Percentiles rank a stretch among this genome's conserved stretches.
Conservation (phyloP, 1,140 invertebrate genomes). For the Liolophura sinensis region DNA sequence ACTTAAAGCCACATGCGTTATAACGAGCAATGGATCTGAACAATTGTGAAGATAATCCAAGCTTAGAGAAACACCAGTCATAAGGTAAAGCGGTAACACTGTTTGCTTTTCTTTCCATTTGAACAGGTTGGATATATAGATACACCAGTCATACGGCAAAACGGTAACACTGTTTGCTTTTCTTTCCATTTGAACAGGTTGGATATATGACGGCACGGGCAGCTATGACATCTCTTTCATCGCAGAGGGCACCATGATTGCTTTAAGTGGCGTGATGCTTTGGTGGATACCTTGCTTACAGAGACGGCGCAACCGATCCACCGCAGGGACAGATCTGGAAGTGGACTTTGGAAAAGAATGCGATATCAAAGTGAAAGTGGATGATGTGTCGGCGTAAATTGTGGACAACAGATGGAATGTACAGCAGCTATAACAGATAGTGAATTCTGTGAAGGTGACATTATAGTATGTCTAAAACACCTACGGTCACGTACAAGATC, state of each 20-base stretch:
- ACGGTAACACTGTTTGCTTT: background rate
- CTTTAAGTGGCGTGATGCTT: conserved; percentile 84
- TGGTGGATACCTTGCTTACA: conserved; percentile 83
- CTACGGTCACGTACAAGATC: too few species aligned
- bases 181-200: conserved; percentile 67
- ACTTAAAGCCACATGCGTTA: too few species aligned
- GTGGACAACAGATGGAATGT: too few species aligned
- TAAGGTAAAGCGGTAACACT: background rate
- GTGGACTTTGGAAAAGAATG: too few species aligned
- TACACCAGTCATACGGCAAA: background rate
- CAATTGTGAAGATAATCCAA: conserved; percentile 1
- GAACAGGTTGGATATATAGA: conserved; percentile 70
- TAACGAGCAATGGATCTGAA: background rate
- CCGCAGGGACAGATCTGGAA: too few species aligned
- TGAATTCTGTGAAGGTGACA: too few species aligned
- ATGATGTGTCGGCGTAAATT: too few species aligned
- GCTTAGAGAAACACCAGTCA: background rate
- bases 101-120: conserved; percentile 31
- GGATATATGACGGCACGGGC: conserved; percentile 73
- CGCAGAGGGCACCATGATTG: conserved; percentile 79
- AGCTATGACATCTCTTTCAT: conserved; percentile 85
- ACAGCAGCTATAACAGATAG: too few species aligned
- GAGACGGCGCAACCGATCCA: conserved; percentile 3
- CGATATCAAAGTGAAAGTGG: too few species aligned
- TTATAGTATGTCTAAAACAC: too few species aligned